These are phyloP conservation scores for Drosophila stalkeri DNA, from an alignment of 2,888 invertebrate genomes.

Conservation along the genomic window DNA sequence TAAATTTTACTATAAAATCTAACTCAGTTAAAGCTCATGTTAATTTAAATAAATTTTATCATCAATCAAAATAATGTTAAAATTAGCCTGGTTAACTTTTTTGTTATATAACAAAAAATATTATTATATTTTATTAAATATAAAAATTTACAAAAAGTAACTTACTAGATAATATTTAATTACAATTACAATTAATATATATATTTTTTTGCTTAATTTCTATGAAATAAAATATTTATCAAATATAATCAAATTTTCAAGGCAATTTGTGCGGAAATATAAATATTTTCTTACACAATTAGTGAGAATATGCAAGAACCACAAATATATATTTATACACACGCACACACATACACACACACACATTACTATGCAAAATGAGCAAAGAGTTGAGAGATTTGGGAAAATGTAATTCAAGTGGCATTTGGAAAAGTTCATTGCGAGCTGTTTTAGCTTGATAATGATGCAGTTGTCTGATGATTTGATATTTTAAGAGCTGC, in stretches of 20 bases:
- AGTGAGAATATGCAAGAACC: conserved; percentile 25
- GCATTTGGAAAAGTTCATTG: conserved; percentile 32
- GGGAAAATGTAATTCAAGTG: conserved; percentile 31
- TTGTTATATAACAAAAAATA: too few relatives aligned
- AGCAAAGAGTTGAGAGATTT: neutral
- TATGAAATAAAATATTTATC: neutral
- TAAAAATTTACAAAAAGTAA: too few relatives aligned
- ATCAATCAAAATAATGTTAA: too few relatives aligned
- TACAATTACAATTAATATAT: too few relatives aligned
- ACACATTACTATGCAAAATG: neutral
- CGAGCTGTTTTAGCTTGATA: conserved; percentile 2
- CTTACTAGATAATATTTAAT: too few relatives aligned
- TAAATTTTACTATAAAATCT: too few relatives aligned
- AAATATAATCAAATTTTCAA: neutral
- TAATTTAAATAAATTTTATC: too few relatives aligned
- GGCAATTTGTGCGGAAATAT: neutral
- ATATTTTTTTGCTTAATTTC: too few relatives aligned
- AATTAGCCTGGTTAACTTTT: too few relatives aligned
- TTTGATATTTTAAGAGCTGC: conserved; percentile 37
- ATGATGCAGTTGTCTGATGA: conserved; percentile 34
- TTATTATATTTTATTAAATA: too few relatives aligned
- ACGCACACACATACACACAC: neutral
- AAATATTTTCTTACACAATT: conserved; percentile 47
- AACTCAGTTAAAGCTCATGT: too few relatives aligned
- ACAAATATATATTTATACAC: conserved; percentile 1